These are phyloP conservation scores for Chloroceryle inda DNA, from an alignment of 2,797 vertebrate genomes.

Conservation along the genomic window DNA sequence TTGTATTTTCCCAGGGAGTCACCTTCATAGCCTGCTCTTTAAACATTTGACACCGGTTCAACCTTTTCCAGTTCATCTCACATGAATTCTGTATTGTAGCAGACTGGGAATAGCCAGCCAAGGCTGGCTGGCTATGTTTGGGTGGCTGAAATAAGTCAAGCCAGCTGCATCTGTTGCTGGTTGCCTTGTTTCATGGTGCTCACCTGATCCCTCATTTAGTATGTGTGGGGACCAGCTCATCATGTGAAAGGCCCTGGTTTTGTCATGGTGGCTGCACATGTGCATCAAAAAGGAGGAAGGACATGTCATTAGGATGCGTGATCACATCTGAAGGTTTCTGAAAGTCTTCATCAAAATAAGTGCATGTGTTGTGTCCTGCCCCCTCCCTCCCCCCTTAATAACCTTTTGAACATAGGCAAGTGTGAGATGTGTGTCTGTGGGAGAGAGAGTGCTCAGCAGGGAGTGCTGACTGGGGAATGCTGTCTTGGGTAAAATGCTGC, in stretches of 20 bases:
- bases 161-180: not conserved
- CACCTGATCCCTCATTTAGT: not conserved
- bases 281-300: not conserved
- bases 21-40: not conserved
- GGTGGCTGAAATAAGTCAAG: not conserved
- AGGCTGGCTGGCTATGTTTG: constrained; percentile 11
- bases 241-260: not conserved
- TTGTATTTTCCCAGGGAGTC: not conserved
- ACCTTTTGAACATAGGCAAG: not conserved
- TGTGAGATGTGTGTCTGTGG: not conserved
- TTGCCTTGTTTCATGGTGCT: not conserved
- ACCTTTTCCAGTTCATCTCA: constrained; percentile 31
- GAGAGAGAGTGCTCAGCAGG: not conserved
- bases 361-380: not conserved
- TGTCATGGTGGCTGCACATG: rapidly evolving
- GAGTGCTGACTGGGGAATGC: not conserved
- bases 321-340: not conserved
- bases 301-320: not conserved
- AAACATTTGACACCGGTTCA: not conserved
- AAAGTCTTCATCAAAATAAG: not conserved
- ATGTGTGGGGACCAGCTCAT: not conserved
- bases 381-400: not conserved
- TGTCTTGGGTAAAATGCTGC: not conserved
- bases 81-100: not conserved
- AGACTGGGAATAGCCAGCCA: constrained; percentile 11